Evolutionary conservation across 2,113 vertebrate genomes (phyloP).

Genomic region (Engystomops pustulosus): DNA sequence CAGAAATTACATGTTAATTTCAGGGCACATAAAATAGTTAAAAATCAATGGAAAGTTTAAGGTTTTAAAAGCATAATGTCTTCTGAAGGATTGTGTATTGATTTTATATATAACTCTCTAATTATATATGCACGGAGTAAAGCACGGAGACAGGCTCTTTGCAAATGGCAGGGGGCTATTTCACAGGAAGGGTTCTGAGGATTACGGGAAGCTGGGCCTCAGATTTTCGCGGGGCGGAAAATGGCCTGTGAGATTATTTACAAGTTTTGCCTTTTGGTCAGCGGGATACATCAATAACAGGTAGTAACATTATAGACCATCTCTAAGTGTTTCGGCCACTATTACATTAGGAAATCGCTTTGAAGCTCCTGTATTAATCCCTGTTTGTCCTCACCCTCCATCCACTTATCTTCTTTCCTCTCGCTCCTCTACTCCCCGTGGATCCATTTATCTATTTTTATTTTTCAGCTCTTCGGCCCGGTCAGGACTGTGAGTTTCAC

Average conservation of each 20-base stretch:
- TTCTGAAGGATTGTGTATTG: slow-evolving; percentile 83
- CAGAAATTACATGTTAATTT: slow-evolving; percentile 76
- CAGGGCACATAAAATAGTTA: slow-evolving; percentile 81
- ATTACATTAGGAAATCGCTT: slow-evolving; percentile 75
- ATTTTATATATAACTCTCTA: slow-evolving; percentile 86
- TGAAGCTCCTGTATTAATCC: slow-evolving; percentile 65
- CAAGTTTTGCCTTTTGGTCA: slow-evolving; percentile 81
- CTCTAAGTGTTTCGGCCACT: slow-evolving; percentile 78
- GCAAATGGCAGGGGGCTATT: slow-evolving; percentile 82
- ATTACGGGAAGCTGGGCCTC: slow-evolving; percentile 79
- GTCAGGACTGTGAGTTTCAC: background rate
- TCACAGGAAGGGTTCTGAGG: slow-evolving; percentile 82
- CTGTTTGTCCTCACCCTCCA: slow-evolving; percentile 46
- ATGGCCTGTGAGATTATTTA: slow-evolving; percentile 82
- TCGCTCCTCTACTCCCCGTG: slow-evolving; percentile 33
- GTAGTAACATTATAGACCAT: slow-evolving; percentile 77
- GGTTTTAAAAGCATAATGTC: slow-evolving; percentile 83
- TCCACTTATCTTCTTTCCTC: slow-evolving; percentile 53
- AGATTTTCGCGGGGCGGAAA: slow-evolving; percentile 72
- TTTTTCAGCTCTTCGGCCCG: slow-evolving; percentile 29
- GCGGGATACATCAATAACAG: slow-evolving; percentile 77
- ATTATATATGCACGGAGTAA: slow-evolving; percentile 82
- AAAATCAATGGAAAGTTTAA: slow-evolving; percentile 85
- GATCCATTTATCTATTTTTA: slow-evolving; percentile 56
- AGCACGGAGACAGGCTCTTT: slow-evolving; percentile 84